Base-by-base conservation (phyloP, 2,113 vertebrate genomes). In the Dolichallabes microphthalmus region DNA sequence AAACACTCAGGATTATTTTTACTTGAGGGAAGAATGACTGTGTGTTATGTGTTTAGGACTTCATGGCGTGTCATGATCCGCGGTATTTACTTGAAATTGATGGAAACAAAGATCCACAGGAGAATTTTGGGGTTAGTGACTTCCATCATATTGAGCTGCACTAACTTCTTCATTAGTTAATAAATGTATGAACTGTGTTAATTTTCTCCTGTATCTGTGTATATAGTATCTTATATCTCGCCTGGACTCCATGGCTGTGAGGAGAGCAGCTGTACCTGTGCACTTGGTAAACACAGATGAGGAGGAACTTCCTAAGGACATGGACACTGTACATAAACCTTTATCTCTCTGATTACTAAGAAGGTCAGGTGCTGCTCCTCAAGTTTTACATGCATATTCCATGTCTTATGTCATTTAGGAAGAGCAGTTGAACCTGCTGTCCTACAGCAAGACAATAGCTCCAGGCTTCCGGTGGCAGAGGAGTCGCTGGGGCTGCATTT, bases 401-500 rank as follows among this genome's bases (percentile, higher is more conserved):
- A 2, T 79, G 35, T 69, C 0, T 60, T 15, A 17, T 27, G 9
- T 3, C 32, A 5, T 91, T 92, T 86, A 99, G 98, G 96, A 96
- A 61, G 95, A 97, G 55, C 91, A 97, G 50, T 60, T 98, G 50
- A 93, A 92, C 17, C 86, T 86, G 4, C 91, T 97, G 80, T 93
- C 95, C 20, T 90, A 95, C 77, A 91, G 73, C 45, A 94, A 89
- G 82, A 89, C 74, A 22, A 90, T 96, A 39, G 95, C 94, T 3
- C 95, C 94, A 58, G 94, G 96, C 68, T 96, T 96, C n/a, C 92
- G 93, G 73, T 99, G 98, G 98, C 92, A 88, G 32, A 94, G 95
- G 86, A 99, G 98, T 90, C 94, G 91, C 85, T 99, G 98, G 98
- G 95, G 95, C 0, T 89, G 85, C 63, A 88, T 63, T 10, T 99